These are phyloP conservation scores for Ophraella communa DNA, from an alignment of 2,888 invertebrate species.

Conservation along the genomic window DNA sequence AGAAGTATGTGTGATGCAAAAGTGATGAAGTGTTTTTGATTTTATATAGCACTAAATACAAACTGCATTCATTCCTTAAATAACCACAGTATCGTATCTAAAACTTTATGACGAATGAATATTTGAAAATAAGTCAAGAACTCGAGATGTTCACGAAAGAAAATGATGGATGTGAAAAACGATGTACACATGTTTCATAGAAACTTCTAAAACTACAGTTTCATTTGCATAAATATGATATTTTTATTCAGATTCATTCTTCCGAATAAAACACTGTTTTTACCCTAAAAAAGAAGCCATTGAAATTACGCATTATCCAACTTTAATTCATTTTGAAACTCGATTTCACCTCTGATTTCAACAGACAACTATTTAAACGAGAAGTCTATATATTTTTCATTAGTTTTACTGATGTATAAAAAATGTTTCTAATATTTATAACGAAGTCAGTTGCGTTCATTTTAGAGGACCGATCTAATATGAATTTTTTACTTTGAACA, in stretches of 20 bases:
- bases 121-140: constrained; percentile 23
- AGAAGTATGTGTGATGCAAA: no score
- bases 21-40: no score
- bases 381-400: neutral
- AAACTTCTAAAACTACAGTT: constrained; percentile 36
- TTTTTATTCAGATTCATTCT: constrained; percentile 48
- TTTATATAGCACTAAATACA: no score
- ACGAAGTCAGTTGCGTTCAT: no score
- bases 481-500: no score
- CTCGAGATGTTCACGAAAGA: constrained; percentile 26
- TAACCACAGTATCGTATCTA: constrained; percentile 31
- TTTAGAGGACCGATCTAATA: no score
- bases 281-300: constrained; percentile 40
- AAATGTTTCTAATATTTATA: no score
- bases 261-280: constrained; percentile 44
- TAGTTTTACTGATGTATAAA: no score
- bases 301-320: constrained; percentile 38
- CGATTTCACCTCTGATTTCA: neutral
- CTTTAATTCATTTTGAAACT: constrained; percentile 20
- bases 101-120: constrained; percentile 16
- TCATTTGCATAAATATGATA: constrained; percentile 50
- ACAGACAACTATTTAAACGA: no score
- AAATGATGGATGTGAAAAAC: constrained; percentile 51
- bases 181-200: constrained; percentile 50
- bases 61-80: no score